Conservation (phyloP, 2,797 vertebrate genomes). For the Poliocrania exsul region DNA sequence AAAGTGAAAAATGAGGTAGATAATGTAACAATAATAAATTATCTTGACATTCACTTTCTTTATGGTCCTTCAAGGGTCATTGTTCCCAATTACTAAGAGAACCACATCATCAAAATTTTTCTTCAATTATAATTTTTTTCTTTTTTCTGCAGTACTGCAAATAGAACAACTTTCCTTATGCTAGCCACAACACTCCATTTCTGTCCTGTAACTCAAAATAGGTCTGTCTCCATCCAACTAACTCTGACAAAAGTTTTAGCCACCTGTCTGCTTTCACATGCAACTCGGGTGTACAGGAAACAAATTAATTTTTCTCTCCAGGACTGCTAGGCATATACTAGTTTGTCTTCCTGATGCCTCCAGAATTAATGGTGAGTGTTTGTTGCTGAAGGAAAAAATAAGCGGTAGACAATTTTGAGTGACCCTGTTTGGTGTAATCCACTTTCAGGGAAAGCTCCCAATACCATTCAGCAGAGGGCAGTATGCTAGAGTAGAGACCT, state of each 20-base stretch:
- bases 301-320: background rate
- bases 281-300: background rate
- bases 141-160: conserved; percentile 64
- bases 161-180: conserved; percentile 69
- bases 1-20: conserved; percentile 80
- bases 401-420: background rate
- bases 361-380: background rate
- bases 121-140: conserved; percentile 81
- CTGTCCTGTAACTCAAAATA: background rate
- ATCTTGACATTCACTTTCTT: conserved; percentile 87
- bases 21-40: conserved; percentile 87
- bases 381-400: background rate
- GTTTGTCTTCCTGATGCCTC: background rate
- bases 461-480: background rate
- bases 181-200: background rate
- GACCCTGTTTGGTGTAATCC: background rate
- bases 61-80: conserved; percentile 87
- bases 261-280: background rate
- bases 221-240: background rate
- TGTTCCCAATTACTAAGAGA: conserved; percentile 86
- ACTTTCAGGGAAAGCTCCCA: background rate
- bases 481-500: background rate
- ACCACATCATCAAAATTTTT: conserved; percentile 85
- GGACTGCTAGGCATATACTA: background rate
- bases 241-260: conserved; percentile 14